Evolutionary conservation across 2,113 vertebrate species (phyloP), one percentile per base, ranked within the genome.

Genomic region (Neopipo cinnamomea): DNA sequence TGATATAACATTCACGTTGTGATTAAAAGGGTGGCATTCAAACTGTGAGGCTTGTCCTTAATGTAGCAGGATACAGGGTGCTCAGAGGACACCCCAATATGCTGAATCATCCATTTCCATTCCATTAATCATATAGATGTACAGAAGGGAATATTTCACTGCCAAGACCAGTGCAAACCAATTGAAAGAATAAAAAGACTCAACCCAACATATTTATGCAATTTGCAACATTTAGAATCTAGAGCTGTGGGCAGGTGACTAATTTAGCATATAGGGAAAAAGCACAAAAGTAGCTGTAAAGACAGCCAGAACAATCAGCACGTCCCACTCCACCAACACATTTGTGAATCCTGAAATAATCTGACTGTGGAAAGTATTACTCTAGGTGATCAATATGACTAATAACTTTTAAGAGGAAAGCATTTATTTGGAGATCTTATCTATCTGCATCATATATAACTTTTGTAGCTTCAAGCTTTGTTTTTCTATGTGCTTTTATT

Each of bases 201-300:
- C 12, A 55, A 55, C 13, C 7, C 9, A 37, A 46, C 6, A 6
- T 86, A 52, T 44, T 59, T 77, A 11, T 74, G 28, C 37, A 74
- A 18, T 59, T 30, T 1, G 0, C 6, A 14, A 2, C 3, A 1
- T 42, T 86, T 66, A 75, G n/a, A 18, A 9, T 78, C 44, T 44
- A 28, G 42, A 81, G 21, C 30, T 73, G 25, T 52, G 35, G 44
- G 14, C 49, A 52, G n/a, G 31, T 71, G 44, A 21, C 52, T 90
- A 56, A 65, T 47, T 63, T 79, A 30, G 15, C 22, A 14, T 16
- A 18, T 30, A 71, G 61, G 24, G 5, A 52, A 81, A 81, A n/a
- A 78, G 24, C 27, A n/a, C 25, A 80, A 79, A 76, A 46, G 14
- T 35, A 52, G 4, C 50, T 73, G 7, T 42, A 75, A 70, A 0